Evolutionary conservation across 2,888 invertebrate species (phyloP).

Genomic region (Spilosoma lubricipeda): DNA sequence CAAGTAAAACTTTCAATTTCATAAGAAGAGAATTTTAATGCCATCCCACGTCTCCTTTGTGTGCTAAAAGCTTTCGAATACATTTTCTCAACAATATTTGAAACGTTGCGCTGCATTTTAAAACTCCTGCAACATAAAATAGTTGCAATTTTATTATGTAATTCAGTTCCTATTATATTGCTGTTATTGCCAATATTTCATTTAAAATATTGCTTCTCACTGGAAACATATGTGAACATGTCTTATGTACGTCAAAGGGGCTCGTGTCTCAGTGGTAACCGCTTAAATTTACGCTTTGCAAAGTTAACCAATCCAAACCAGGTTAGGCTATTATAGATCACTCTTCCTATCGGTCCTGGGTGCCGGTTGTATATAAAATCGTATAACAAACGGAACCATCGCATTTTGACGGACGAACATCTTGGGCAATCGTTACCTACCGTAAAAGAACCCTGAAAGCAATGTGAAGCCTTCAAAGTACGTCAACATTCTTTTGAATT

Average conservation of each 20-base stretch:
- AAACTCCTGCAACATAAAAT: slow-evolving; percentile 22
- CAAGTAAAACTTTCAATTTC: slow-evolving; percentile 45
- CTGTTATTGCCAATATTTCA: background rate
- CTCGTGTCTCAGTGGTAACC: too few relatives aligned
- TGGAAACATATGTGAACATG: background rate
- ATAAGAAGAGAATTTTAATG: slow-evolving; percentile 50
- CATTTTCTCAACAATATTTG: slow-evolving; percentile 43
- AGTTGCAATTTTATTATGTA: slow-evolving; percentile 10
- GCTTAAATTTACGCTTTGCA: too few relatives aligned
- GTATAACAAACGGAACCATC: too few relatives aligned
- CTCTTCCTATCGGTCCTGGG: too few relatives aligned
- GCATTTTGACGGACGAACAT: too few relatives aligned
- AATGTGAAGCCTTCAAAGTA: too few relatives aligned
- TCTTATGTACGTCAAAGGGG: background rate
- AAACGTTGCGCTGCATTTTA: slow-evolving; percentile 36
- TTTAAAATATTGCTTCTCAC: background rate
- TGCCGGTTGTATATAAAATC: too few relatives aligned
- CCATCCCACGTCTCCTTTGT: slow-evolving; percentile 36
- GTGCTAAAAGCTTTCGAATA: slow-evolving; percentile 41
- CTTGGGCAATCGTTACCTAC: too few relatives aligned
- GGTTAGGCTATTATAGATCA: too few relatives aligned
- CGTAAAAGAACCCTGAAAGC: too few relatives aligned
- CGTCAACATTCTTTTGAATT: too few relatives aligned
- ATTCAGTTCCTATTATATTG: slow-evolving; percentile 12
- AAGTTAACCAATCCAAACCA: too few relatives aligned